phyloP scores from a whole-genome alignment of 2,888 invertebrate genomes.

The Drosophila birchii region DNA sequence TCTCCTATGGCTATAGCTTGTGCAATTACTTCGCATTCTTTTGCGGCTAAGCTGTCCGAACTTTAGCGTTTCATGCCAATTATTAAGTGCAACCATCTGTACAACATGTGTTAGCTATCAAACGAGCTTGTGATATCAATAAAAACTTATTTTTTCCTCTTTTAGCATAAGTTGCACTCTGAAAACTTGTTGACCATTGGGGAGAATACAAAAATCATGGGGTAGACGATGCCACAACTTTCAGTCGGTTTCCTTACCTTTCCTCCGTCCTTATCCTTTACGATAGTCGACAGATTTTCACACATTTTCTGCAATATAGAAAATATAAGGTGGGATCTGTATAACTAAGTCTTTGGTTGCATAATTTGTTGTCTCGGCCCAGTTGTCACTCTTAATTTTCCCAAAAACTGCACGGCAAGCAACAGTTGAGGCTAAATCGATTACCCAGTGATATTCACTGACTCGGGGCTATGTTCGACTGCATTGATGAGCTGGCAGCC shows the following conservation, averaged over 20 bases:
- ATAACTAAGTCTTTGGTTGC: too few relatives aligned
- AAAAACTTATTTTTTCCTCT: slow-evolving; percentile 32
- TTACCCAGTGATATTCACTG: slow-evolving; percentile 60
- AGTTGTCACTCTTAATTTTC: slow-evolving; percentile 1
- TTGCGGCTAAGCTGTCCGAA: slow-evolving; percentile 36
- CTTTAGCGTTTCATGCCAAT: slow-evolving; percentile 24
- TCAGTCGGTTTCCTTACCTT: neutral
- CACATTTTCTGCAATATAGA: neutral
- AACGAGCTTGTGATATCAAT: slow-evolving; percentile 46
- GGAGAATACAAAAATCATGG: neutral
- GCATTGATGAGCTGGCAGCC: slow-evolving; percentile 61
- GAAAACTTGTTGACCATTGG: neutral
- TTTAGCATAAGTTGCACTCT: slow-evolving; percentile 19
- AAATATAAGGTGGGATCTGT: neutral
- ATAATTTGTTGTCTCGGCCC: neutral
- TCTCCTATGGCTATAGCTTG: slow-evolving; percentile 10
- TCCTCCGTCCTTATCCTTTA: too few relatives aligned
- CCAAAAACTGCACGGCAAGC: slow-evolving; percentile 30
- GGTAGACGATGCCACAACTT: neutral
- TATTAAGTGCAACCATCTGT: slow-evolving; percentile 50
- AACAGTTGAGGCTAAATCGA: slow-evolving; percentile 72
- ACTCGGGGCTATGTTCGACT: slow-evolving; percentile 25
- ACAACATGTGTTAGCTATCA: slow-evolving; percentile 53
- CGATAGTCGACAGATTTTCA: neutral
- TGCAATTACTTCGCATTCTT: slow-evolving; percentile 10